phyloP scores from a whole-genome alignment of 2,797 vertebrate genomes.

The Myotis pilosus region DNA sequence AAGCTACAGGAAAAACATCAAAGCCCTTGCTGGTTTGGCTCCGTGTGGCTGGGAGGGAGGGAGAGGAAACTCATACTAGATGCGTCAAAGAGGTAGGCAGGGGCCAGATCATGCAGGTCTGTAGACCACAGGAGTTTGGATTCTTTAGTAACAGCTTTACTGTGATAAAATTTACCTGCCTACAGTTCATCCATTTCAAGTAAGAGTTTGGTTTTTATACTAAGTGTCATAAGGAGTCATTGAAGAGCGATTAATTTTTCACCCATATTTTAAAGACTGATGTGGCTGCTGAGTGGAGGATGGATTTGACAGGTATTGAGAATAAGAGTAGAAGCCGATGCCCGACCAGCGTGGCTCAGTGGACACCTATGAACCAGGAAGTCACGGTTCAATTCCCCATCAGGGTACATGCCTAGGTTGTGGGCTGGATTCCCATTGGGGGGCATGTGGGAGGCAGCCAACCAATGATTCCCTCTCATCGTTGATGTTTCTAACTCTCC shows the following conservation, averaged over 20 bases:
- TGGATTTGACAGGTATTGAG: background rate
- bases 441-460: too few species aligned
- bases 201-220: background rate
- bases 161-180: background rate
- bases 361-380: too few species aligned
- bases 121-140: background rate
- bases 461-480: too few species aligned
- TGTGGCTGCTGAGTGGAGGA: background rate
- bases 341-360: too few species aligned
- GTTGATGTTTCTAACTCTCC: too few species aligned
- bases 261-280: background rate
- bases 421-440: too few species aligned
- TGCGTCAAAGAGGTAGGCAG: background rate
- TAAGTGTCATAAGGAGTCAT: background rate
- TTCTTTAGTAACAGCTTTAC: background rate
- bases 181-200: background rate
- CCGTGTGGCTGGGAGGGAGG: background rate
- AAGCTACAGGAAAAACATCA: background rate
- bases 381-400: too few species aligned
- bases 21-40: too few species aligned
- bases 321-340: background rate
- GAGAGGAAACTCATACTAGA: background rate
- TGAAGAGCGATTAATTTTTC: background rate
- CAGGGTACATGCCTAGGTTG: too few species aligned
- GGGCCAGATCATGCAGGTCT: background rate